Conservation (phyloP, 1,140 invertebrate genomes). For the Cecropterus lyciades region DNA sequence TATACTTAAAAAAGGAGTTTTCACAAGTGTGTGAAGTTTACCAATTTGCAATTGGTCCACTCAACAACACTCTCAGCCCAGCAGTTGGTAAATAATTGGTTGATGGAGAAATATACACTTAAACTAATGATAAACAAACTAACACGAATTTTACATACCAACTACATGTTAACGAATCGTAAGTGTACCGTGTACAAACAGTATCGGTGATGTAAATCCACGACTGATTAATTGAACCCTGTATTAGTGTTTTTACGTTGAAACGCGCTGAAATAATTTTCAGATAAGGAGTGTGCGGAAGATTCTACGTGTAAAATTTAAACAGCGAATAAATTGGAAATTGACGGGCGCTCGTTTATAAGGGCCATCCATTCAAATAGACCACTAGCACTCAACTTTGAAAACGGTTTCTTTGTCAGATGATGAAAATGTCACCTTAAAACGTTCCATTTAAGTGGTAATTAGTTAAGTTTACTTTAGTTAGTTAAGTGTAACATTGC, state of each 20-base stretch:
- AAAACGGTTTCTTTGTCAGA: no score
- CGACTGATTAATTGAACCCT: conserved; percentile 26
- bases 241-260: conserved; percentile 33
- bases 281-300: conserved; percentile 26
- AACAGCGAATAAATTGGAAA: neutral
- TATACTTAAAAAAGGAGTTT: no score
- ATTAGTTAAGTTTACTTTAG: no score
- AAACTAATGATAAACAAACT: neutral
- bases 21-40: no score
- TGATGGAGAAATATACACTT: neutral
- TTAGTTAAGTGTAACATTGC: no score
- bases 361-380: conserved; percentile 3
- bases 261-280: conserved; percentile 26
- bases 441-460: no score
- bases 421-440: no score
- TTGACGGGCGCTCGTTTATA: no score
- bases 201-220: conserved; percentile 29
- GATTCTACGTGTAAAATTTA: conserved; percentile 19
- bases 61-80: no score
- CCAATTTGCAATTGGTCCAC: no score
- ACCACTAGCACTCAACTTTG: conserved; percentile 15
- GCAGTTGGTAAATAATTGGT: neutral
- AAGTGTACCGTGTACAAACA: conserved; percentile 22
- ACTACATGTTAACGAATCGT: conserved; percentile 2
- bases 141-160: neutral